These are phyloP conservation scores for Caenorhabditis zanzibari DNA, from an alignment of 2,888 invertebrate species.

Conservation along the genomic window DNA sequence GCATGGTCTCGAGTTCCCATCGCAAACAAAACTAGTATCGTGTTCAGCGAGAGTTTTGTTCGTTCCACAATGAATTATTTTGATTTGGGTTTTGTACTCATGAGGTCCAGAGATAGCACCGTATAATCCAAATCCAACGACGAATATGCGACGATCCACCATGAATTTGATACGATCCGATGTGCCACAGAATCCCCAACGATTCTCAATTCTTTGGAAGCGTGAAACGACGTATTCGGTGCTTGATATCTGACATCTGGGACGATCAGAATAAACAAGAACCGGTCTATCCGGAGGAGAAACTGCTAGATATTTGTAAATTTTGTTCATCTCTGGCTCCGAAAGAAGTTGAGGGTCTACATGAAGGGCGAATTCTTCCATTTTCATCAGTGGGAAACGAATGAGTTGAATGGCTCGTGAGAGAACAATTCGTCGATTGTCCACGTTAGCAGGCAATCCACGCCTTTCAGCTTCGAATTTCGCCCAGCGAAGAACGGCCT, in stretches of 20 bases:
- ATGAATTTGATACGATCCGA: constrained; percentile 91
- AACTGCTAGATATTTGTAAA: constrained; percentile 86
- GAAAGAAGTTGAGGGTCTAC: constrained; percentile 87
- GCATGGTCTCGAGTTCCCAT: constrained; percentile 91
- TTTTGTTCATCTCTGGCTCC: constrained; percentile 89
- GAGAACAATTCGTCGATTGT: constrained; percentile 88
- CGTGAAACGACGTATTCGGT: constrained; percentile 82
- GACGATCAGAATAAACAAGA: constrained; percentile 85
- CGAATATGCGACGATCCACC: constrained; percentile 90
- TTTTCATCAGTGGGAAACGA: constrained; percentile 91
- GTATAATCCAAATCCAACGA: constrained; percentile 91
- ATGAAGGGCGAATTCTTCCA: constrained; percentile 90
- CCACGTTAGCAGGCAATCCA: constrained; percentile 87
- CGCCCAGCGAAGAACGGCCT: constrained; percentile 79
- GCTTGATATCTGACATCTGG: constrained; percentile 65
- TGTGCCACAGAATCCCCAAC: constrained; percentile 92
- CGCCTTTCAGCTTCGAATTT: constrained; percentile 88
- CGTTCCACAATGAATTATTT: constrained; percentile 88
- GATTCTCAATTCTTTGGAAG: constrained; percentile 89
- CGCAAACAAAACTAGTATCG: constrained; percentile 89
- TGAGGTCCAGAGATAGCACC: constrained; percentile 90
- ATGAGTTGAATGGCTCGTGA: constrained; percentile 89
- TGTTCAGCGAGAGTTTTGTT: constrained; percentile 89
- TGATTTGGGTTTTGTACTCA: constrained; percentile 87
- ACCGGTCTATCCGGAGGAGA: constrained; percentile 89